Evolutionary conservation across 1,140 invertebrate species (phyloP), one percentile per base, ranked within the genome.

Genomic region (Caenorhabditis tropicalis): DNA sequence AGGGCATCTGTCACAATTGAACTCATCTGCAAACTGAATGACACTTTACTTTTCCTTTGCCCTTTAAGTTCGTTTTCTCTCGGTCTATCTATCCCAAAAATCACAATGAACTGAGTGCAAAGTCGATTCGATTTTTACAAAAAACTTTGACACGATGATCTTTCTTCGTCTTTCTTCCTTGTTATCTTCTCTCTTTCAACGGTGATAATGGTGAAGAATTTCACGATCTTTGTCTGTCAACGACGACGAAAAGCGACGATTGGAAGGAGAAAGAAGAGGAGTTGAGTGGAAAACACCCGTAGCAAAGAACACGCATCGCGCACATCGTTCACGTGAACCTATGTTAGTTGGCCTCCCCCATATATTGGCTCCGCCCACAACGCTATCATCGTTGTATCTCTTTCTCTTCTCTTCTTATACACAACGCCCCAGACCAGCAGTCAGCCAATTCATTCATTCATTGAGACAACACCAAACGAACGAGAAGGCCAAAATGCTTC

Each of bases 111-210:
- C 36, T 74, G 36, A 36, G 65, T 74, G 36, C 65, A 81, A 81
- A 81, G 48, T 81, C 51, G 19, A 39, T 33, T 43, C 48, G 79
- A 80, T 81, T 81, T 81, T 81, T 48, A 39, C 39, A 81, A 81
- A 29, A 21, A 74, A 33, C n/a, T 24, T 31, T 24, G n/a, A 19
- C 19, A 43, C 21, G 33, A 21, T 27, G 53, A 56, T 56, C 21
- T 27, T 56, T 24, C n/a, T 74, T 43, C n/a, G 33, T 46, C 36
- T 9, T 36, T 31, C n/a, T 24, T 74, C 36, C n/a, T 74, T 21
- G 19, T 43, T 74, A 36, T 74, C 43, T 43, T 74, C 65, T 74
- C 65, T 74, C 16, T 65, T 74, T 21, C 27, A 51, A 16, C 49
- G 24, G 31, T 36, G 65, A 74, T 12, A 74, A 31, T 10, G 65